Evolutionary conservation across 2,888 invertebrate genomes (phyloP).

Genomic region (Meghimatium bilineatum): DNA sequence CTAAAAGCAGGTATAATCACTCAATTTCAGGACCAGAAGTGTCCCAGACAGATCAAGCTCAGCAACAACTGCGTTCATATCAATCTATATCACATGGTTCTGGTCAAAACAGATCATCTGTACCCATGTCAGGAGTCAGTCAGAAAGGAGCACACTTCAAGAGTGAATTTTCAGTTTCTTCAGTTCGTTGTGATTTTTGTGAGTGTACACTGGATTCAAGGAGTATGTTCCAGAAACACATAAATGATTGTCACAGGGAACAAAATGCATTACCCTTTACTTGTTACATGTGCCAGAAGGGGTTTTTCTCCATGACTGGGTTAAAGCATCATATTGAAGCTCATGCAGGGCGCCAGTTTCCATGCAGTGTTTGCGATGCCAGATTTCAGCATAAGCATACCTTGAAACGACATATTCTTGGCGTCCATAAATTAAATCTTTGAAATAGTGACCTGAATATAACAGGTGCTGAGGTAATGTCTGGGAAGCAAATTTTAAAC

Average conservation of each 20-base stretch:
- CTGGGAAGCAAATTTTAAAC: not conserved
- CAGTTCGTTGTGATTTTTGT: constrained; percentile 24
- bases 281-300: constrained; percentile 43
- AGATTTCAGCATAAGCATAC: constrained; percentile 44
- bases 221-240: constrained; percentile 36
- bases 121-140: not conserved
- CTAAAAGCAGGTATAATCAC: constrained; percentile 15
- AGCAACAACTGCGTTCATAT: not conserved
- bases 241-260: constrained; percentile 35
- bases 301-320: constrained; percentile 44
- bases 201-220: constrained; percentile 12
- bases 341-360: constrained; percentile 37
- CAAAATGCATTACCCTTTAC: constrained; percentile 39
- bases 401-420: constrained; percentile 40
- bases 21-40: constrained; percentile 17
- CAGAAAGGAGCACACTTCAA: not conserved
- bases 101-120: not conserved
- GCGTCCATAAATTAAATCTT: constrained; percentile 34
- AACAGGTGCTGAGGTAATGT: not conserved
- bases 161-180: not conserved
- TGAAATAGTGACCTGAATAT: not conserved
- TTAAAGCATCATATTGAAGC: constrained; percentile 41
- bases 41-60: not conserved
- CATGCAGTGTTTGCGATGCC: constrained; percentile 37
- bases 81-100: not conserved